Conservation (phyloP, 1,140 invertebrate genomes). For the Monomorium pharaonis region DNA sequence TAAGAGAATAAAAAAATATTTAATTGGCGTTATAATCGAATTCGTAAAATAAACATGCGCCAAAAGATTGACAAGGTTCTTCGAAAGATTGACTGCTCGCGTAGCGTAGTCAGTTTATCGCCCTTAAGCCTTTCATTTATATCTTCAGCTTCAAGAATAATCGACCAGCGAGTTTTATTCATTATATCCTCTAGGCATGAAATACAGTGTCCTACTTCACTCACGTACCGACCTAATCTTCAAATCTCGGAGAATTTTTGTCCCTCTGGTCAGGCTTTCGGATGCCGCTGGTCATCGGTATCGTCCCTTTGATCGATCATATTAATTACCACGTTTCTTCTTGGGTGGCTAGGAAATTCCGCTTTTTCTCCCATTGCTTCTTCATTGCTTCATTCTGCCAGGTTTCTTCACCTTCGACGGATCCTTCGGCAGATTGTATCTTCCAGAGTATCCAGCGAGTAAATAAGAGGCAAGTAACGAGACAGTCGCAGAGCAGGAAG, state of each 20-base stretch:
- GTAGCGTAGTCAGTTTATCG: background rate
- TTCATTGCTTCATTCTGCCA: too few relatives aligned
- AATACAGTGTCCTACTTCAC: background rate
- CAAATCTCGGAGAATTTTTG: slow-evolving; percentile 26
- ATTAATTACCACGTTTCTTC: slow-evolving; percentile 48
- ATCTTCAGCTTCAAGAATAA: slow-evolving; percentile 12
- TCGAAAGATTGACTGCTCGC: slow-evolving; percentile 11
- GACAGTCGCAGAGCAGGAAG: slow-evolving; percentile 9
- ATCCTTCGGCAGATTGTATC: slow-evolving; percentile 31
- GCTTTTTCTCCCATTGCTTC: background rate
- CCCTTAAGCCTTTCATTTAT: slow-evolving; percentile 35
- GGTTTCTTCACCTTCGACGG: background rate
- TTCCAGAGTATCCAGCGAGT: background rate
- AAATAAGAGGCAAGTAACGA: slow-evolving; percentile 40
- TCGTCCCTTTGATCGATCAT: slow-evolving; percentile 22
- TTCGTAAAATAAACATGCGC: background rate
- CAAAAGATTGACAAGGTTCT: slow-evolving; percentile 24
- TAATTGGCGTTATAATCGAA: slow-evolving; percentile 11
- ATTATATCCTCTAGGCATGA: background rate
- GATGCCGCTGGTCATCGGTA: slow-evolving; percentile 16
- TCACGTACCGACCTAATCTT: slow-evolving; percentile 20
- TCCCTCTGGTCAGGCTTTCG: background rate
- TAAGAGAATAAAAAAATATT: background rate
- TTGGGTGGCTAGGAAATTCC: slow-evolving; percentile 46
- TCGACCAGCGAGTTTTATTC: slow-evolving; percentile 37